These are phyloP conservation scores for Platyrinchus mystaceus DNA, from an alignment of 2,797 vertebrate species.

Conservation along the genomic window DNA sequence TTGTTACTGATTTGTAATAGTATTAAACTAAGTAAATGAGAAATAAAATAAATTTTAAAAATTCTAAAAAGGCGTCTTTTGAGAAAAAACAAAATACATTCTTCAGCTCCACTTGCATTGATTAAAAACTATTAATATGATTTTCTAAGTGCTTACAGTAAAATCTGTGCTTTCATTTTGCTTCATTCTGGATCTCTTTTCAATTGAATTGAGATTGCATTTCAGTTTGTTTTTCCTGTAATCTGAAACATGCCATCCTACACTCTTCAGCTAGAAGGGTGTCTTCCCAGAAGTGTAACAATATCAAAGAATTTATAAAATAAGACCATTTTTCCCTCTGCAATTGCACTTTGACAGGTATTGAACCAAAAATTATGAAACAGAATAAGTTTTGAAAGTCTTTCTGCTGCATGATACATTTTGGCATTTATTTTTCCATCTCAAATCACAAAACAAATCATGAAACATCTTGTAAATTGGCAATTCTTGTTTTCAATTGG, in stretches of 20 bases:
- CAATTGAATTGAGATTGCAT: neutral
- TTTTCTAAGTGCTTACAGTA: neutral
- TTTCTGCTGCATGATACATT: neutral
- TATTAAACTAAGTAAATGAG: neutral
- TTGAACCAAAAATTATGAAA: neutral
- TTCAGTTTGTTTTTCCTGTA: neutral
- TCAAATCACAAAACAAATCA: neutral
- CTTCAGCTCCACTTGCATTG: neutral
- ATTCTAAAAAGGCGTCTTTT: neutral
- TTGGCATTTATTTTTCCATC: neutral
- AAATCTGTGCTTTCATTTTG: neutral
- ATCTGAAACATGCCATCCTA: neutral
- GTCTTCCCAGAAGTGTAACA: neutral
- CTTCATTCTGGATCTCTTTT: neutral
- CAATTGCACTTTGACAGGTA: neutral
- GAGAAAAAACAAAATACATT: neutral
- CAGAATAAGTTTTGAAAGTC: neutral
- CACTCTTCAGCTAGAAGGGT: neutral
- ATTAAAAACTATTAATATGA: neutral
- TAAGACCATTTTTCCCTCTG: neutral
- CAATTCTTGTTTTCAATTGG: neutral
- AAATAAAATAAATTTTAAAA: neutral
- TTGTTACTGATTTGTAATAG: neutral
- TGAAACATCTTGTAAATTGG: neutral
- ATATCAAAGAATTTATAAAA: neutral